Base-by-base conservation (phyloP, 2,797 vertebrate genomes). In the Gymnopithys bicolor region DNA sequence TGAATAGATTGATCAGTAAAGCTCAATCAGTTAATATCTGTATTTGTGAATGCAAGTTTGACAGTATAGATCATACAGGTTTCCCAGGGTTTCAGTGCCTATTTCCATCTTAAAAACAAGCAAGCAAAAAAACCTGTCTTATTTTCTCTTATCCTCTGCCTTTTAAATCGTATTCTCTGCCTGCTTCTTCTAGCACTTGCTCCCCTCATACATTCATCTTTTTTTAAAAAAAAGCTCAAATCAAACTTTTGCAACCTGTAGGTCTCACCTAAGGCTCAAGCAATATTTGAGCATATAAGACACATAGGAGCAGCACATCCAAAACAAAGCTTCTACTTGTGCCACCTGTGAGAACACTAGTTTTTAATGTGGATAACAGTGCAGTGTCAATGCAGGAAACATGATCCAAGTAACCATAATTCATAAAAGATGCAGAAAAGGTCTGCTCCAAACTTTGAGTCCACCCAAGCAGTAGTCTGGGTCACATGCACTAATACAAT, bases 171-270 rank as follows among this genome's bases (percentile, higher is more conserved):
- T n/a, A 53, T 51, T 84, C 3, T 45, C 16, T 51, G 8, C 7
- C 24, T 51, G 3, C 10, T 67, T 41, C 28, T 76, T 67, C 49
- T 49, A 21, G 12, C 0, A 0, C 4, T 85, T 77, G 4, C 3
- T 8, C 4, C 4, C 5, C 5, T 25, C 18, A 23, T 21, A 30
- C 2, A 5, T 13, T 76, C 35, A 33, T 33, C 19, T 55, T 13
- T 37, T n/a, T 41, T 10, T 17, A 27, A 46, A 58, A 78, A 62
- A 64, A n/a, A n/a, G 25, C 33, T 45, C 19, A 63, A 25, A 48
- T 30, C 7, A 5, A 27, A n/a, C 3, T 19, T 6, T 86, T 69
- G 13, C 16, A 76, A 10, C 3, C 51, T 69, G 9, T 11, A 74
- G 22, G 41, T 64, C 45, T 77, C 24, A 73, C n/a, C 77, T 19